phyloP scores from a whole-genome alignment of 2,888 invertebrate species.

The Mesopsocus fuscifrons region DNA sequence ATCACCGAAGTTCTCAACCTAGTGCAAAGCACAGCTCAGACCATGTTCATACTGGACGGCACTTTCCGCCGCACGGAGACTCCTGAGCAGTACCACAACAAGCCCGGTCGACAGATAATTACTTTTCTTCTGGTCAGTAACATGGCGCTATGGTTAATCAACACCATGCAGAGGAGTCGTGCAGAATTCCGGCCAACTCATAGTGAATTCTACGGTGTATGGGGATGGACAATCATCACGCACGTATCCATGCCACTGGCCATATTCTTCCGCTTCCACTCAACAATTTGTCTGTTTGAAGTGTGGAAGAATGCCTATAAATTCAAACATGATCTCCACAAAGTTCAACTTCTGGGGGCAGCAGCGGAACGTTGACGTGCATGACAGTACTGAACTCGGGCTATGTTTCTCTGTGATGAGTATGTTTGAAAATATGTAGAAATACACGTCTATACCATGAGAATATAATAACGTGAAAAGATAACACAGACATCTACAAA shows the following conservation, averaged over 20 bases:
- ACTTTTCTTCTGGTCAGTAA: constrained; percentile 26
- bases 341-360: too few relatives aligned
- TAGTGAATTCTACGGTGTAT: constrained; percentile 60
- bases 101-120: constrained; percentile 27
- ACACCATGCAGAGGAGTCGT: constrained; percentile 64
- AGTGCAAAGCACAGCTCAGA: constrained; percentile 61
- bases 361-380: constrained; percentile 4
- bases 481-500: too few relatives aligned
- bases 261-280: constrained; percentile 80
- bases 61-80: constrained; percentile 23
- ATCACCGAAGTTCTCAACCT: constrained; percentile 54
- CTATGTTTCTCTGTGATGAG: background rate
- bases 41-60: constrained; percentile 44
- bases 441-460: too few relatives aligned
- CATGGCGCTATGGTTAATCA: constrained; percentile 24
- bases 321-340: constrained; percentile 32
- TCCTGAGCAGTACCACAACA: constrained; percentile 21
- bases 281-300: constrained; percentile 79
- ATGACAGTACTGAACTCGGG: background rate
- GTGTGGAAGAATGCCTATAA: constrained; percentile 86
- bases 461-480: too few relatives aligned
- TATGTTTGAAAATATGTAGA: too few relatives aligned
- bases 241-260: constrained; percentile 77
- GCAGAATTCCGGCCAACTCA: constrained; percentile 70
- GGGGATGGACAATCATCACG: constrained; percentile 84